Conservation (phyloP, 30 jellyfish, hydroid and myxozoan species). For the Pseudorhiza aurosa region DNA sequence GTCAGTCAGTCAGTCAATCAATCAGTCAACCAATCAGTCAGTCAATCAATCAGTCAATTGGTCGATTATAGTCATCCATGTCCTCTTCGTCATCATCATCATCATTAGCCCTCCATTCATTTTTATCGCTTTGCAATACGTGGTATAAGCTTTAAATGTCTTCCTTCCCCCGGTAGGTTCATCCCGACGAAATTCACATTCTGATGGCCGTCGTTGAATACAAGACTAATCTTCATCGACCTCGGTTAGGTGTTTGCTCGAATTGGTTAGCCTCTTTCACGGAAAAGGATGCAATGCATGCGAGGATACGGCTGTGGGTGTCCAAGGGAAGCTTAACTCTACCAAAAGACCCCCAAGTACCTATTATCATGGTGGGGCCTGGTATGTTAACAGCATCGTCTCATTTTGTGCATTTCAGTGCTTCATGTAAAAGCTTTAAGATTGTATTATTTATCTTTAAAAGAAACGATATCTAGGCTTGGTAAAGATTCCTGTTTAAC, state of each 20-base stretch:
- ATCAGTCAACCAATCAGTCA: too few species aligned
- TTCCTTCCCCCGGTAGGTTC: slow-evolving; percentile 33
- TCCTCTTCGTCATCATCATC: too few species aligned
- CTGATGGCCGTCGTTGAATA: slow-evolving; percentile 95
- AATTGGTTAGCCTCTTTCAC: slow-evolving; percentile 93
- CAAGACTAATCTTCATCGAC: slow-evolving; percentile 81
- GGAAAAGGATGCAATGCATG: not conserved
- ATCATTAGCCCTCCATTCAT: too few species aligned
- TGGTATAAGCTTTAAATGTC: not conserved
- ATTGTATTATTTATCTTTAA: too few species aligned
- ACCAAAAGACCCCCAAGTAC: slow-evolving; percentile 69
- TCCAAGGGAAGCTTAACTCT: slow-evolving; percentile 72
- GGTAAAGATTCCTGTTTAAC: too few species aligned
- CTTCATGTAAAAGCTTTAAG: too few species aligned
- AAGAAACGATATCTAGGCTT: too few species aligned
- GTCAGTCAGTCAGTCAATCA: too few species aligned
- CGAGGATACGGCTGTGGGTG: slow-evolving; percentile 68
- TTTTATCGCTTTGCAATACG: too few species aligned
- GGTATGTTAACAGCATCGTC: slow-evolving; percentile 63
- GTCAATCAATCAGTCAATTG: too few species aligned
- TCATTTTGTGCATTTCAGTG: too few species aligned
- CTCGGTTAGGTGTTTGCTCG: slow-evolving; percentile 96
- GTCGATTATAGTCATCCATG: too few species aligned
- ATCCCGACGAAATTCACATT: slow-evolving; percentile 74
- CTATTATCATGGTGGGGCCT: slow-evolving; percentile 98